Conservation (phyloP, 1,140 invertebrate species). For the Ruditapes philippinarum region DNA sequence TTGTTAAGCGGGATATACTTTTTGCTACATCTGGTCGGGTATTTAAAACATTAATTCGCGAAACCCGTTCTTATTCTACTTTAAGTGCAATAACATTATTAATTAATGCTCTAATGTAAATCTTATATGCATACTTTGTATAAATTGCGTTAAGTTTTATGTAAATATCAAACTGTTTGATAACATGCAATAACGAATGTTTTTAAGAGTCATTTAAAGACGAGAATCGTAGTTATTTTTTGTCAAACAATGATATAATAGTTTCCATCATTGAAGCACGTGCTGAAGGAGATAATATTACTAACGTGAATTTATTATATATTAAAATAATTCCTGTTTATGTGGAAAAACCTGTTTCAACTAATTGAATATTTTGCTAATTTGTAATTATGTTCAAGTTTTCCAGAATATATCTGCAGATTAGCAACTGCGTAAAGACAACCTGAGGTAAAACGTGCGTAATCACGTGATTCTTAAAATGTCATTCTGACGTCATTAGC, state of each 20-base stretch:
- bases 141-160: neutral
- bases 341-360: neutral
- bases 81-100: slow-evolving; percentile 3
- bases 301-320: neutral
- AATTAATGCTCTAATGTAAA: slow-evolving; percentile 23
- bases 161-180: slow-evolving; percentile 29
- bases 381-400: neutral
- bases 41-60: slow-evolving; percentile 19
- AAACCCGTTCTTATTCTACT: slow-evolving; percentile 8
- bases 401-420: too few relatives aligned
- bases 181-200: slow-evolving; percentile 4
- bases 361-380: neutral
- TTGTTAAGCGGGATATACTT: slow-evolving; percentile 10
- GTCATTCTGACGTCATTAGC: too few relatives aligned
- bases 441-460: too few relatives aligned
- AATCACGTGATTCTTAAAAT: too few relatives aligned
- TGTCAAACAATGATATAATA: slow-evolving; percentile 9
- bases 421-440: too few relatives aligned
- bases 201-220: neutral
- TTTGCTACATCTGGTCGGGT: neutral
- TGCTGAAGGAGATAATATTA: neutral
- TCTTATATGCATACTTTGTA: slow-evolving; percentile 18
- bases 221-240: neutral
- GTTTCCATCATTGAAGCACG: neutral
- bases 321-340: neutral